Percentiles rank a stretch among this genome's conserved stretches.
Conservation (phyloP, 2,888 invertebrate genomes). For the Drosophila anceps region DNA sequence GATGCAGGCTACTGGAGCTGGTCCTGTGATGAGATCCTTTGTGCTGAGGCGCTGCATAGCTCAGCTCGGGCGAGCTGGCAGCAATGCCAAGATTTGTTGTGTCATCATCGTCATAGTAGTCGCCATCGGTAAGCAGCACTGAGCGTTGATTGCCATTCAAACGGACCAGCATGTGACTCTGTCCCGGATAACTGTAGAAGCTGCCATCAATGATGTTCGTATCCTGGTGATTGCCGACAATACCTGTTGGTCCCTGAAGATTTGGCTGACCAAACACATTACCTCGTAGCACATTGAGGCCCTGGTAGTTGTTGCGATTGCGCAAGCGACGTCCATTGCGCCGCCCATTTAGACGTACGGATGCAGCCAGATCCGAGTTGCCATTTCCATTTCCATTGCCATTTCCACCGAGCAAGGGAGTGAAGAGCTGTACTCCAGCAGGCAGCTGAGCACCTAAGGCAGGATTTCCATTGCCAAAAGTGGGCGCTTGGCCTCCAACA, state of each 20-base stretch:
- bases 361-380: slow-evolving; percentile 4
- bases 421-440: background rate
- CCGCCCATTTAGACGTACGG: background rate
- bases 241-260: slow-evolving; percentile 49
- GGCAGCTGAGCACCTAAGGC: slow-evolving; percentile 17
- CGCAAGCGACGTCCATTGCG: slow-evolving; percentile 35
- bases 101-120: slow-evolving; percentile 58
- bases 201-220: slow-evolving; percentile 72
- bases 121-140: slow-evolving; percentile 54
- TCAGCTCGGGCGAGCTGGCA: slow-evolving; percentile 51
- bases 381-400: slow-evolving; percentile 7
- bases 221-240: slow-evolving; percentile 68
- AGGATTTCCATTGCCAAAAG: background rate
- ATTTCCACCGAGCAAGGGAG: slow-evolving; percentile 36
- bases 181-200: slow-evolving; percentile 53
- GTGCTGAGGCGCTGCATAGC: slow-evolving; percentile 50
- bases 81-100: slow-evolving; percentile 48
- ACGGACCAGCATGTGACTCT: slow-evolving; percentile 24
- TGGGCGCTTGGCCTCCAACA: slow-evolving; percentile 17
- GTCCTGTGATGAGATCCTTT: slow-evolving; percentile 28
- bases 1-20: slow-evolving; percentile 23
- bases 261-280: slow-evolving; percentile 66
- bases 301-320: slow-evolving; percentile 67
- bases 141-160: slow-evolving; percentile 52
- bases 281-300: slow-evolving; percentile 67